Conservation (phyloP, 2,113 vertebrate species). For the Antechinus stuartii region DNA sequence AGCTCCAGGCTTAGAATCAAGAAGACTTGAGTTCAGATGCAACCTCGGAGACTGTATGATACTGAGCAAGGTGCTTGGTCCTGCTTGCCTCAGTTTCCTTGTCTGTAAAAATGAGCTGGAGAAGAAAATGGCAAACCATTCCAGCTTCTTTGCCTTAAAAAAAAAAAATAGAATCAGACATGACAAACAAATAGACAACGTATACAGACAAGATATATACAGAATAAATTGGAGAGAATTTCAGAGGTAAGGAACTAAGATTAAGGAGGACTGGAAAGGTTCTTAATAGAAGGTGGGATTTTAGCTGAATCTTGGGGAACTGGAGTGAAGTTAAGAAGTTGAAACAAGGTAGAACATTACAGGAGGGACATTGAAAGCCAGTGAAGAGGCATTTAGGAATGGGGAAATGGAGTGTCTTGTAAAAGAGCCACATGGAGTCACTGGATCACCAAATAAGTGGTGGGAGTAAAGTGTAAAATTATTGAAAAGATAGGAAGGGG, state of each 20-base stretch:
- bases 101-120: background rate
- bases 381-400: background rate
- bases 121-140: background rate
- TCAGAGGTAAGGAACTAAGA: no score
- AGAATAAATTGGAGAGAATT: no score
- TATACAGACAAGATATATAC: no score
- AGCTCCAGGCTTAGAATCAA: constrained; percentile 12
- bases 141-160: no score
- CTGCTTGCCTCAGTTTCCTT: background rate
- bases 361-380: background rate
- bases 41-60: background rate
- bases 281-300: no score
- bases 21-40: constrained; percentile 3
- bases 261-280: no score
- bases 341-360: background rate
- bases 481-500: background rate
- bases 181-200: no score
- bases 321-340: background rate
- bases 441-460: background rate
- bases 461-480: background rate
- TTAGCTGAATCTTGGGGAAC: no score
- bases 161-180: no score
- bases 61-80: background rate
- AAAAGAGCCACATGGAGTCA: background rate
- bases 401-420: background rate